Percentiles rank a stretch among this genome's conserved stretches.
These are phyloP conservation scores for Holothuria leucospilota DNA, from an alignment of 53 echinoderm and acorn worm species.

Conservation along the genomic window DNA sequence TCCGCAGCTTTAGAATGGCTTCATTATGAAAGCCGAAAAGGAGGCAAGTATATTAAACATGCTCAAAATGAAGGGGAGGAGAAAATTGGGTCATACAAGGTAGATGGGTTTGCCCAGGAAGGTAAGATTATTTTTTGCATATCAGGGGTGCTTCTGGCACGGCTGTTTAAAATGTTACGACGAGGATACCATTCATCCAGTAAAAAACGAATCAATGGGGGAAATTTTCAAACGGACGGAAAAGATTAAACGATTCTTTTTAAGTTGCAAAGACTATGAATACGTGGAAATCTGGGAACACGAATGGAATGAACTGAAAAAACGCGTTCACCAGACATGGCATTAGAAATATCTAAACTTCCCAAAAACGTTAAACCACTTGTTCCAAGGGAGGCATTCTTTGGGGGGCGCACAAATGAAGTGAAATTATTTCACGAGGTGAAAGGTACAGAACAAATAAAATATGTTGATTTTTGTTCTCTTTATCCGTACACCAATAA, in stretches of 20 bases:
- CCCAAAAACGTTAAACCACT: background rate
- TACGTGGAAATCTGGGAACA: background rate
- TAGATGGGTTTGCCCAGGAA: constrained; percentile 24
- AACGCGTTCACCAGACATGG: background rate
- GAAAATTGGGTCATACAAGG: constrained; percentile 16
- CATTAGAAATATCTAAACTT: too few species aligned
- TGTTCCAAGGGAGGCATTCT: constrained; percentile 51
- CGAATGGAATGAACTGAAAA: background rate
- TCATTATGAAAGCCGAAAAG: background rate
- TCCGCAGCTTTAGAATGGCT: background rate
- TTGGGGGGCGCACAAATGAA: constrained; percentile 63
- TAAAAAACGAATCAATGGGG: constrained; percentile 27
- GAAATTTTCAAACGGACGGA: background rate
- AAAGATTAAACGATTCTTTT: background rate
- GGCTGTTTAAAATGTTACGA: constrained; percentile 17
- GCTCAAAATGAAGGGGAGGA: background rate
- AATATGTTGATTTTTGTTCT: constrained; percentile 67
- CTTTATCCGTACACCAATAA: constrained; percentile 70
- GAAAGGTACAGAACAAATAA: constrained; percentile 51
- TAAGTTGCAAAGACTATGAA: background rate
- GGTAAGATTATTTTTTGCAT: constrained; percentile 12
- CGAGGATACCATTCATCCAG: background rate
- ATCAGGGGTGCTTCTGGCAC: too few species aligned
- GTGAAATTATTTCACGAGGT: constrained; percentile 40
- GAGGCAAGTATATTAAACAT: background rate